Base-by-base conservation (phyloP, 1,140 invertebrate genomes). In the Drosophila lacteicornis region DNA sequence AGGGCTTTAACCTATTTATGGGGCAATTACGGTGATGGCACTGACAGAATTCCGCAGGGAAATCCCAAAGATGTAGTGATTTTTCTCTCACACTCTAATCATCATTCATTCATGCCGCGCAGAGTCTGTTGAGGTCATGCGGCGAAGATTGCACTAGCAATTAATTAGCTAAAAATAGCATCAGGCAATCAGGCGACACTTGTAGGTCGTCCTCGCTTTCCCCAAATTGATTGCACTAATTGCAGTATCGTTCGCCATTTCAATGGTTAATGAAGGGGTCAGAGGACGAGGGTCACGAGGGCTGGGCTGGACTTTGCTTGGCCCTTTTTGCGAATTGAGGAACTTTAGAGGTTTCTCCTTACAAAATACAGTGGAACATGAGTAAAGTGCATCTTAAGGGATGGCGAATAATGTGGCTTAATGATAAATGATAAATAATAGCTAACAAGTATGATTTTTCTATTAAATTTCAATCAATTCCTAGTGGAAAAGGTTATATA, bases 1-100 rank as follows among this genome's bases (percentile, higher is more conserved):
- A 60, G 55, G 38, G 70, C 68, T 45, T 85, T 71, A 71, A 73
- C 77, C 76, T 83, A 77, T 83, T 83, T 78, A 78, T 56, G 30
- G 27, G 47, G 47, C 65, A 68, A 69, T 69, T 73, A 74, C 68
- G 55, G 3, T 36, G 61, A 66, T 43, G 66, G 49, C 69, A 45
- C 61, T 70, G 66, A 45, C 53, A 49, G 30, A 56, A 47, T 40
- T 65, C 45, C 47, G 33, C 40, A 22, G 49, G 63, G 58, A 63
- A 67, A 63, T 67, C 58, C 63, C 59, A 38, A 43, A 25, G 25
- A 36, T 30, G 49, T 17, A 22, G 33, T 55, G 63, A 53, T 46
- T 45, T 55, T 70, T 12, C 63, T 30, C 5, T 43, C 58, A 30
- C 55, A 42, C 40, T 42, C 13, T n/a, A 42, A n/a, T 42, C 15